These are phyloP conservation scores for Thomomys bottae DNA, from an alignment of 2,113 vertebrate genomes.

Conservation along the genomic window DNA sequence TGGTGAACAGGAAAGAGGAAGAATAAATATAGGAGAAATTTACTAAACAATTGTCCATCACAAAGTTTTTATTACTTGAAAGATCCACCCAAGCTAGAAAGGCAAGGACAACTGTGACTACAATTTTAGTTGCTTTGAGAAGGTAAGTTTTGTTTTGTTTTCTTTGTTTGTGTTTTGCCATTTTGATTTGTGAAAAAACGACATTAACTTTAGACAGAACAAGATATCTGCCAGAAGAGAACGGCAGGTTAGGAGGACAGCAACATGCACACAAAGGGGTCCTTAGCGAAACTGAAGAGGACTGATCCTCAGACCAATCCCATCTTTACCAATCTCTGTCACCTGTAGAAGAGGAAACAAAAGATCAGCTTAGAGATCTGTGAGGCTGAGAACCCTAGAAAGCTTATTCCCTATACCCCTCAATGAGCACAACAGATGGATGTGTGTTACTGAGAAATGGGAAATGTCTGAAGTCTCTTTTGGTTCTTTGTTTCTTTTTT, in stretches of 20 bases:
- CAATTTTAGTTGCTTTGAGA: background rate
- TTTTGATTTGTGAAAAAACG: background rate
- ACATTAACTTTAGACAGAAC: background rate
- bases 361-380: background rate
- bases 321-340: slow-evolving; percentile 97
- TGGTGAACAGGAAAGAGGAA: background rate
- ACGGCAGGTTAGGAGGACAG: background rate
- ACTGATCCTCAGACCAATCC: slow-evolving; percentile 96
- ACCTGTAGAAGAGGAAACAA: slow-evolving; percentile 84
- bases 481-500: too few relatives aligned
- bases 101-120: background rate
- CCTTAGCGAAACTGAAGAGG: slow-evolving; percentile 96
- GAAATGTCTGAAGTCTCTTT: background rate
- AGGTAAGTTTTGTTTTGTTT: background rate
- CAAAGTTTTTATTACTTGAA: slow-evolving; percentile 46
- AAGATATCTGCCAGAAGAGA: background rate
- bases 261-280: background rate
- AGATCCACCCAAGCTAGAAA: background rate
- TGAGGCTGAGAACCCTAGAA: background rate
- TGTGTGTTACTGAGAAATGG: background rate
- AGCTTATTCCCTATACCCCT: background rate
- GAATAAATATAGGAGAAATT: slow-evolving; percentile 31
- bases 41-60: background rate
- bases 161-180: too few relatives aligned
- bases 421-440: background rate